phyloP scores from a whole-genome alignment of 2,113 vertebrate genomes.

The Melospiza georgiana region DNA sequence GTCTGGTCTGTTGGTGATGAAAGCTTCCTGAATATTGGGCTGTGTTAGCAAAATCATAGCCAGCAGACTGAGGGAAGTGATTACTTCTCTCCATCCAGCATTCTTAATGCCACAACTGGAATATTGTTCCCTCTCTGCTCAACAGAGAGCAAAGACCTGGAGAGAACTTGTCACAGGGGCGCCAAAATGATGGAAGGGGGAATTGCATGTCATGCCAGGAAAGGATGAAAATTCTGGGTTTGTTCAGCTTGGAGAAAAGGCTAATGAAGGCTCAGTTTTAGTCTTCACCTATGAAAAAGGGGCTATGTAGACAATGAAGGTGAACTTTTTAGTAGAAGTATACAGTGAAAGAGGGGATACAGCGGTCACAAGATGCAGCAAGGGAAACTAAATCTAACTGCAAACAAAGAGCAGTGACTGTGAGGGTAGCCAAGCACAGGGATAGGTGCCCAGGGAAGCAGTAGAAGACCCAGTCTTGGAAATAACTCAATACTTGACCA shows the following conservation, averaged over 20 bases:
- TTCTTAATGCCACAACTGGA: not conserved
- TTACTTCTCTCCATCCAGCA: not conserved
- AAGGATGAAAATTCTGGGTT: not conserved
- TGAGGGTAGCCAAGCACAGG: not conserved
- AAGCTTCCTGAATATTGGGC: not conserved
- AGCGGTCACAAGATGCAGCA: not conserved
- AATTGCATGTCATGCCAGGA: fast-evolving
- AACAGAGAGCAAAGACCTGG: not conserved
- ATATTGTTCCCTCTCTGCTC: not conserved
- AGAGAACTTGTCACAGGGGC: not conserved
- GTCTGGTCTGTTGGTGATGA: not conserved
- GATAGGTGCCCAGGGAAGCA: not conserved
- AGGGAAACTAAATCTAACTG: not conserved
- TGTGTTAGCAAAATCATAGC: not conserved
- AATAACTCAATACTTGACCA: not conserved
- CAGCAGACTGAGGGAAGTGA: not conserved
- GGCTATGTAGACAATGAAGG: not conserved
- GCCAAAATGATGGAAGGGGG: not conserved
- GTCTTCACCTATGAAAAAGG: not conserved
- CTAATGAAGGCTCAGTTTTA: not conserved
- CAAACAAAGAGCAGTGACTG: not conserved
- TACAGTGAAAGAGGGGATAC: not conserved
- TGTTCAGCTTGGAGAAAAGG: not conserved
- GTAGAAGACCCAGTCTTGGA: not conserved
- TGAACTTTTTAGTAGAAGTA: not conserved